Conservation (phyloP, 2,113 vertebrate genomes). For the Brevimyrus niger region DNA sequence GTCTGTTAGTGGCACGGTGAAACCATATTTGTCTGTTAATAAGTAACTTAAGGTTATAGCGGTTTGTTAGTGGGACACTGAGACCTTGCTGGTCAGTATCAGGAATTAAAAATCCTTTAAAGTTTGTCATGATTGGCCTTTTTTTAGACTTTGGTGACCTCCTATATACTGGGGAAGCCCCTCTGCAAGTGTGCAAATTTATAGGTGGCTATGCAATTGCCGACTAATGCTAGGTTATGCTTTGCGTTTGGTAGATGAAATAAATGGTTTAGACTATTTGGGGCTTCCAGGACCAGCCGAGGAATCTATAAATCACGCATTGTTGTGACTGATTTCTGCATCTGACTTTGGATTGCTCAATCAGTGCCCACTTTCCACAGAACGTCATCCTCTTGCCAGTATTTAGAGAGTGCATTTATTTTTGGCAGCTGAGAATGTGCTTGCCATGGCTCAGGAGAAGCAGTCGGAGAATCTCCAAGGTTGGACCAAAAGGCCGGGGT, state of each 20-base stretch:
- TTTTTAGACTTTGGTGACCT: too few species aligned
- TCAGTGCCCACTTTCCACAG: slow-evolving; percentile 51
- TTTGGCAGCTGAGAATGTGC: slow-evolving; percentile 2
- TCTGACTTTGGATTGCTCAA: slow-evolving; percentile 60
- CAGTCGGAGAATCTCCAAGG: not conserved
- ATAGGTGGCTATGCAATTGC: slow-evolving; percentile 22
- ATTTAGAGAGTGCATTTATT: slow-evolving; percentile 12
- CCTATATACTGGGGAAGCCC: slow-evolving; percentile 8
- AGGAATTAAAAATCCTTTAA: not conserved
- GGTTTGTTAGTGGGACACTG: not conserved
- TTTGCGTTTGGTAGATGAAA: slow-evolving; percentile 50
- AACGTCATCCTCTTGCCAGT: slow-evolving; percentile 17
- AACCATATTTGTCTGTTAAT: not conserved
- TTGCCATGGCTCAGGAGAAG: slow-evolving; percentile 18
- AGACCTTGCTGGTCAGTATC: not conserved
- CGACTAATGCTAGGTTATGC: slow-evolving; percentile 26
- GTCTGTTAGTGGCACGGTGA: slow-evolving; percentile 3
- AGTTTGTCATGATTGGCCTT: not conserved
- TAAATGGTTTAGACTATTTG: slow-evolving; percentile 43
- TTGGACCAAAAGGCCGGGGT: not conserved
- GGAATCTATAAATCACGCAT: slow-evolving; percentile 48
- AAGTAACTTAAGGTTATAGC: not conserved
- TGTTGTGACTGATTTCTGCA: slow-evolving; percentile 57
- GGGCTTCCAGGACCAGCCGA: slow-evolving; percentile 47
- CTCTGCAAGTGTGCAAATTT: slow-evolving; percentile 19